phyloP scores from a whole-genome alignment of 2,797 vertebrate species.

The Bovichtus diacanthus region DNA sequence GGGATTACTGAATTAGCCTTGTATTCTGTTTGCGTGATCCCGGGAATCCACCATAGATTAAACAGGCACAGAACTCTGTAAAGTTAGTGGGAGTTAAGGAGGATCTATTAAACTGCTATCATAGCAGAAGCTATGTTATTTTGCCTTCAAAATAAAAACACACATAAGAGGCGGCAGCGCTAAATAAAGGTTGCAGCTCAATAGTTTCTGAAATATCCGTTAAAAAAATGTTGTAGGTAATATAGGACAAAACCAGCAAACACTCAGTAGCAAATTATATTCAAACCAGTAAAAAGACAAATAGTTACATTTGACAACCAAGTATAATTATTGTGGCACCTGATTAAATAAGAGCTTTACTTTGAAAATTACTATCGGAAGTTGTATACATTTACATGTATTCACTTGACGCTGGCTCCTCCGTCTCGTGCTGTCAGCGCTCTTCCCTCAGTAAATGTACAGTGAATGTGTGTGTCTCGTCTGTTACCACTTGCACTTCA shows the following conservation, averaged over 20 bases:
- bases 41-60: background rate
- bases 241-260: background rate
- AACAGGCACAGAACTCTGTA: constrained; percentile 1
- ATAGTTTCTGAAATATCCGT: rapidly evolving
- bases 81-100: constrained; percentile 19
- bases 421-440: constrained; percentile 22
- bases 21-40: background rate
- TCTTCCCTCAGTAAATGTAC: background rate
- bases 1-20: too few relatives aligned
- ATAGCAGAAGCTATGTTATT: background rate
- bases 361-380: constrained; percentile 24
- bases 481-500: constrained; percentile 7
- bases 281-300: background rate
- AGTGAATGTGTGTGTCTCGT: background rate
- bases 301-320: too few relatives aligned
- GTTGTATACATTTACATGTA: rapidly evolving
- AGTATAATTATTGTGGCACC: rapidly evolving
- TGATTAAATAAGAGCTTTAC: background rate
- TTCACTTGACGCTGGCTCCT: background rate
- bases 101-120: background rate
- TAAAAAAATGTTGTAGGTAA: too few relatives aligned
- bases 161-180: rapidly evolving
- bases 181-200: too few relatives aligned
- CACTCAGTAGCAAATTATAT: background rate
- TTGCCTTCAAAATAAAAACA: constrained; percentile 57